phyloP scores from a whole-genome alignment of 2,113 vertebrate species.

The Brachyhypopomus gauderio region DNA sequence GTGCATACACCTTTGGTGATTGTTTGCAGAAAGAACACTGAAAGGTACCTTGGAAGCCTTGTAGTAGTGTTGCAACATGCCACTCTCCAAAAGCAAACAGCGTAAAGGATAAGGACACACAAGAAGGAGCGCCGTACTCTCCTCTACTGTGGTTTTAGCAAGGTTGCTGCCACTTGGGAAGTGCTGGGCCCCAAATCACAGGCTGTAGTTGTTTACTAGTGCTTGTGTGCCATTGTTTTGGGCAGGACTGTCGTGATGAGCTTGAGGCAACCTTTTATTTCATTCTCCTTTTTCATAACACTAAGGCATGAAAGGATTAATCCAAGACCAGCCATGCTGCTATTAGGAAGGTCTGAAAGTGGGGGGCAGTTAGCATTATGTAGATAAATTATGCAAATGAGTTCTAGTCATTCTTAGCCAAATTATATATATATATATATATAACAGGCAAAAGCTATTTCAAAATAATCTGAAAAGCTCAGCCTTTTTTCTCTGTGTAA shows the following conservation, averaged over 20 bases:
- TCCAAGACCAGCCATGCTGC: no score
- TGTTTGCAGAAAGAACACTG: slow-evolving; percentile 17
- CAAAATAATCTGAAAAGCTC: no score
- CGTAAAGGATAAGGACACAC: not conserved
- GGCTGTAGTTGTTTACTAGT: slow-evolving; percentile 29
- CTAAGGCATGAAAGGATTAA: no score
- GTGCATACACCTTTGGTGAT: slow-evolving; percentile 42
- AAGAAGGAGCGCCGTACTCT: not conserved
- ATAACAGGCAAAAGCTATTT: no score
- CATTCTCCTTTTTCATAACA: not conserved
- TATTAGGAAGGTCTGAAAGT: no score
- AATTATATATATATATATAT: no score
- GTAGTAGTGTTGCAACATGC: not conserved
- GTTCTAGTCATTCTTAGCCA: no score
- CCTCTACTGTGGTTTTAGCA: not conserved
- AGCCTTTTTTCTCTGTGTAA: slow-evolving; percentile 11
- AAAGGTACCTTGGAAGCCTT: not conserved
- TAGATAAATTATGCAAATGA: no score
- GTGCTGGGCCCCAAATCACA: slow-evolving; percentile 1
- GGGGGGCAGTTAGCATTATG: not conserved
- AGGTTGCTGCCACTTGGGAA: not conserved
- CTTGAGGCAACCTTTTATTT: not conserved
- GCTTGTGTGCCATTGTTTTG: not conserved
- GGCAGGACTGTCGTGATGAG: slow-evolving; percentile 6
- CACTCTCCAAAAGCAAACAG: not conserved